Evolutionary conservation across 2,113 vertebrate species (phyloP).

Genomic region (Xyliphius kryptos): DNA sequence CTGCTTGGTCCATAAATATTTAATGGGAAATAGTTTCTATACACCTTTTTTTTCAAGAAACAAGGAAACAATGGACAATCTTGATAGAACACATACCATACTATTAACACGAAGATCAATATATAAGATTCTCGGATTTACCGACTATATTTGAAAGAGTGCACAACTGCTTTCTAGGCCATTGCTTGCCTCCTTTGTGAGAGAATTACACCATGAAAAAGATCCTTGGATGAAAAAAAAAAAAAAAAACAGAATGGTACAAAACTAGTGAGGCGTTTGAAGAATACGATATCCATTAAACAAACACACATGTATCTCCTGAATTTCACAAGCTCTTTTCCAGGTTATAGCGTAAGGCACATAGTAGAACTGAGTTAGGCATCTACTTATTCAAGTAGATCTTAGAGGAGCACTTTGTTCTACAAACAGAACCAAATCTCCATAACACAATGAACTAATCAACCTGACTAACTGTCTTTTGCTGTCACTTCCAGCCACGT

Average conservation of each 20-base stretch:
- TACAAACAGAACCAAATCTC: conserved; percentile 89
- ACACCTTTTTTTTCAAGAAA: conserved; percentile 97
- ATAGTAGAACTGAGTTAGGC: conserved; percentile 98
- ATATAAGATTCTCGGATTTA: conserved; percentile 98
- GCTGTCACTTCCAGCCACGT: no score
- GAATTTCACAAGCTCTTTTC: conserved; percentile 99
- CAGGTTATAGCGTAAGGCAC: conserved; percentile 99
- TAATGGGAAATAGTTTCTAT: conserved; percentile 99
- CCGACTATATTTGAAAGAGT: conserved; percentile 98
- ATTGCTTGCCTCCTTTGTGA: conserved; percentile 91
- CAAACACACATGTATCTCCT: conserved; percentile 99
- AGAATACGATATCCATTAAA: conserved; percentile 92
- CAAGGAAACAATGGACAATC: conserved; percentile 99
- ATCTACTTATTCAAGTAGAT: conserved; percentile 92
- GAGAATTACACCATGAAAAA: conserved; percentile 97
- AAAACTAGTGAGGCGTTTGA: conserved; percentile 99
- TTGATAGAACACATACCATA: conserved; percentile 99
- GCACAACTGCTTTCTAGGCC: conserved; percentile 98
- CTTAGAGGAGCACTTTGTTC: conserved; percentile 93
- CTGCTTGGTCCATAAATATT: conserved; percentile 99
- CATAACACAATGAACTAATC: conserved; percentile 73
- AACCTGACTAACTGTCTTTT: no score
- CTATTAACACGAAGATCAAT: conserved; percentile 99
- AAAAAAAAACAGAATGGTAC: conserved; percentile 76
- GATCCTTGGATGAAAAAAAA: conserved; percentile 94